These are phyloP conservation scores for Pampusana beccarii DNA, from an alignment of 2,113 vertebrate genomes.

Conservation along the genomic window DNA sequence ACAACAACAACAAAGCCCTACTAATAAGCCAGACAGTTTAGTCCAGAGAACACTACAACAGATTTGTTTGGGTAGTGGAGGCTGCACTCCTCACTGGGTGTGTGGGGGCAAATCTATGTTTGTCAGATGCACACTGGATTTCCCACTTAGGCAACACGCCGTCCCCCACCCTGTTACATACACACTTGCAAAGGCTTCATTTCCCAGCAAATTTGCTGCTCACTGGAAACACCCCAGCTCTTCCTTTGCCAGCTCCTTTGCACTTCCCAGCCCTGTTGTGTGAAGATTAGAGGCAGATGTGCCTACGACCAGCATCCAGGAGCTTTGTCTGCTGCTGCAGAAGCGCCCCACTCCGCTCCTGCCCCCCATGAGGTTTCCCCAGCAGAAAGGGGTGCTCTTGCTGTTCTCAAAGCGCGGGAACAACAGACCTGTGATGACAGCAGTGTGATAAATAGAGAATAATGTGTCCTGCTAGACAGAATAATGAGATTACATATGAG, in stretches of 20 bases:
- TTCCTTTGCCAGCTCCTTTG: not conserved
- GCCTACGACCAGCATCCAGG: not conserved
- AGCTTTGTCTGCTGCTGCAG: not conserved
- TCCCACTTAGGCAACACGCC: not conserved
- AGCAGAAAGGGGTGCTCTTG: not conserved
- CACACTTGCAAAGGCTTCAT: not conserved
- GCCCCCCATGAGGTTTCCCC: not conserved
- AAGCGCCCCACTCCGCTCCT: not conserved
- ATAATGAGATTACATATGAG: slow-evolving; percentile 63
- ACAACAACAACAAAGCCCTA: too few species aligned
- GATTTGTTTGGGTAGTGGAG: not conserved
- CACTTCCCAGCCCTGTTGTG: not conserved
- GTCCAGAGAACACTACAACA: not conserved
- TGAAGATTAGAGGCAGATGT: not conserved
- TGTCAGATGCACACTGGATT: not conserved
- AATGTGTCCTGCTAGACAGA: slow-evolving; percentile 61
- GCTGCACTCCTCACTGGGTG: not conserved
- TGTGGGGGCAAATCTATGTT: not conserved
- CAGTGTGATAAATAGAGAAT: slow-evolving; percentile 62
- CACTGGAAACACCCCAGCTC: not conserved
- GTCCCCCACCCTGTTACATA: too few species aligned
- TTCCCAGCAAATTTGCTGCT: slow-evolving; percentile 3
- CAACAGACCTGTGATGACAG: slow-evolving; percentile 4
- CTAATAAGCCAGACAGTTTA: not conserved
- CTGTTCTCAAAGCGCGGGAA: not conserved